phyloP scores from a whole-genome alignment of 2,113 vertebrate species.

The Trematomus loennbergii region DNA sequence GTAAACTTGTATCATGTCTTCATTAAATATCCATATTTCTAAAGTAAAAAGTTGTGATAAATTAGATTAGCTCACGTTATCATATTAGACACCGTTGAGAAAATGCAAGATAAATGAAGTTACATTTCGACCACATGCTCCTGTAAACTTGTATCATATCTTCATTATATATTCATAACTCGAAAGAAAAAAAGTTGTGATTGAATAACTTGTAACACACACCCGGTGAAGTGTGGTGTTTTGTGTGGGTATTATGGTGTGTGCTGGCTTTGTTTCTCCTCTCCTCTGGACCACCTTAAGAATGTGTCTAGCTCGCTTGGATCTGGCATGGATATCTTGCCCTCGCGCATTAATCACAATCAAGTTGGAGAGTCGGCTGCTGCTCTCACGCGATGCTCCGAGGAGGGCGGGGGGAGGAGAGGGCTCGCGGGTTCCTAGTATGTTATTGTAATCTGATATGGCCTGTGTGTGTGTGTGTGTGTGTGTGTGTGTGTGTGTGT shows the following conservation, averaged over 20 bases:
- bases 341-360: slow-evolving; percentile 84
- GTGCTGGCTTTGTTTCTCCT: background rate
- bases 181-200: background rate
- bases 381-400: slow-evolving; percentile 85
- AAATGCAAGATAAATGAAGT: background rate
- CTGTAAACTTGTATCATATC: background rate
- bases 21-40: no score
- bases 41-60: background rate
- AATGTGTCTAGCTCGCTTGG: slow-evolving; percentile 49
- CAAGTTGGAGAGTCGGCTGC: slow-evolving; percentile 75
- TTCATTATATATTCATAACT: background rate
- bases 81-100: background rate
- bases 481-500: no score
- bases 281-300: slow-evolving; percentile 73
- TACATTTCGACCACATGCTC: background rate
- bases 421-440: slow-evolving; percentile 52
- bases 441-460: slow-evolving; percentile 83
- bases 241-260: background rate
- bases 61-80: no score
- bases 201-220: fast-evolving
- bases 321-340: slow-evolving; percentile 73
- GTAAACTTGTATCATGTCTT: no score
- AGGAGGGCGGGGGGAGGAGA: slow-evolving; percentile 57
- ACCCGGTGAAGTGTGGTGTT: no score
- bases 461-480: no score